Percentiles rank a stretch among this genome's conserved stretches.
These are phyloP conservation scores for Epinephelus malabaricus DNA, from an alignment of 2,797 vertebrate species.

Conservation along the genomic window DNA sequence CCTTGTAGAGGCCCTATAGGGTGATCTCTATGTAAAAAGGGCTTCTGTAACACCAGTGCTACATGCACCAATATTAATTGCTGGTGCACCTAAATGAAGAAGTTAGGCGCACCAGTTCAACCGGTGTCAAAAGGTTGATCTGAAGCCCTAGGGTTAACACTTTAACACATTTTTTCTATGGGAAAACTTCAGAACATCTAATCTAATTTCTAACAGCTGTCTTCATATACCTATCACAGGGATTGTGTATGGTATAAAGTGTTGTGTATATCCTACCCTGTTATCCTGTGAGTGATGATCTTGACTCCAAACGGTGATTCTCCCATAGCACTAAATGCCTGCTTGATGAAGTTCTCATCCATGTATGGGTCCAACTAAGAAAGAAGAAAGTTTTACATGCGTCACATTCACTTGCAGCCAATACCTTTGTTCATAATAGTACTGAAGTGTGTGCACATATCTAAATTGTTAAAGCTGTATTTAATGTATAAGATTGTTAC, in stretches of 20 bases:
- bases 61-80: too few relatives aligned
- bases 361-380: slow-evolving; percentile 88
- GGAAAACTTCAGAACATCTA: neutral
- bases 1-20: too few relatives aligned
- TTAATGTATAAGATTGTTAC: neutral
- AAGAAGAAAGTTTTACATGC: accelerated
- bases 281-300: slow-evolving; percentile 89
- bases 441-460: neutral
- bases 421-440: neutral
- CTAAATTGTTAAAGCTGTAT: too few relatives aligned
- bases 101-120: too few relatives aligned
- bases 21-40: too few relatives aligned
- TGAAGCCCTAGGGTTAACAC: neutral
- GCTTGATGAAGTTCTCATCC: slow-evolving; percentile 89
- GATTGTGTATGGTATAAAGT: too few relatives aligned
- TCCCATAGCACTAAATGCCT: slow-evolving; percentile 89
- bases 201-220: neutral
- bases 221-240: neutral
- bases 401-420: neutral
- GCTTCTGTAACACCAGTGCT: too few relatives aligned
- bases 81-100: too few relatives aligned
- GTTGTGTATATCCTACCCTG: slow-evolving; percentile 77
- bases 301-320: slow-evolving; percentile 87
- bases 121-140: too few relatives aligned
- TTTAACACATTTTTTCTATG: neutral